Base-by-base conservation (phyloP, 1,140 invertebrate species). In the Hyles euphorbiae region DNA sequence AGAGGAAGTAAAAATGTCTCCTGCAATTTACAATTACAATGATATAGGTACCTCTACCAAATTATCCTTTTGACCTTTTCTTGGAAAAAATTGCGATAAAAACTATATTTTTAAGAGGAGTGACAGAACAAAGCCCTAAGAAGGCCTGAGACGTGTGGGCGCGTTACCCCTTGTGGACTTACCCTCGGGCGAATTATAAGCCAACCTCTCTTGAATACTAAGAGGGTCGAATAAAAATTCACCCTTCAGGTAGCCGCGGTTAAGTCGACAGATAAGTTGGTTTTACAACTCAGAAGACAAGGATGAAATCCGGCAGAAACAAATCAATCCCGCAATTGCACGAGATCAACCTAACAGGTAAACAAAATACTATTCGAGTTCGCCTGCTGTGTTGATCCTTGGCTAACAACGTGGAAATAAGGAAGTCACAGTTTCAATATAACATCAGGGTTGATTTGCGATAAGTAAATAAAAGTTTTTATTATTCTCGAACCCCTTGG, bases 141-240 rank as follows among this genome's bases (percentile, higher is more conserved):
- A 67, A 67, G 54, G 53, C 65, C 60, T 63, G 61, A 64, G 63
- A 61, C 65, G 62, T 64, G 68, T 61, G 64, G 65, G 60, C 59
- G 63, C 72, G 60, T 56, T 60, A 61, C 65, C 72, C 70, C 67
- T 74, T 65, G 69, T 65, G 71, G 69, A 70, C 65, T 58, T 61
- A 67, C 77, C 77, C 73, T 71, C 67, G 53, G 59, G 68, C 71
- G 76, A 81, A 78, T 81, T 80, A 81, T 75, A 72, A 68, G 68
- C 65, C 68, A 67, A 70, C 77, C 68, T 53, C 64, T 55, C 60
- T 63, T 76, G 81, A 81, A 83, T 83, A 83, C 77, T 80, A 78
- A 83, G 67, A 65, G 60, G 69, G 60, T 52, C 46, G 70, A 66
- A 74, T 79, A 75, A 83, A 78, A 78, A 77, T 78, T 73, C 74